Evolutionary conservation across 2,797 vertebrate genomes (phyloP), one percentile per base, ranked within the genome.

Genomic region (Ptychadena robeensis): DNA sequence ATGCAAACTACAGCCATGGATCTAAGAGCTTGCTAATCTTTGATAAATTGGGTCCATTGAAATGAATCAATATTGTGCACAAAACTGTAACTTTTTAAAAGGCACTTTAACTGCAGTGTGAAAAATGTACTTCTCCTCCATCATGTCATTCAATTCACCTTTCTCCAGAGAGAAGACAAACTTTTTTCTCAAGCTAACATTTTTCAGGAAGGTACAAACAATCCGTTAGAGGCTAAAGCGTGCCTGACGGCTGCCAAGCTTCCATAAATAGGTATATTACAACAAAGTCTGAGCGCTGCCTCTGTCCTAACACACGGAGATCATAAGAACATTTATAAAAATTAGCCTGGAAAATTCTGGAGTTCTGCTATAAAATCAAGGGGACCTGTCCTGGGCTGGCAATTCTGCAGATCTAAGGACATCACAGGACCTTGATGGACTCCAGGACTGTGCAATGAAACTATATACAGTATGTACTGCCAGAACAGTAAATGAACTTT

Each of bases 91-190:
- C 67, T 25, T 83, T 78, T 61, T 67, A 66, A 81, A 83, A 78
- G 48, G 25, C 67, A n/a, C 34, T 63, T 77, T 53, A 78, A 67
- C 66, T 48, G 75, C 14, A 32, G 69, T 65, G 61, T 83, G 75
- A 83, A 25, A 71, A 83, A 83, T 61, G 69, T 9, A 59, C 59
- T 68, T 38, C 57, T 73, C 48, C 31, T 31, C 8, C 61, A 68
- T 35, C 4, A 44, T 79, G 82, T 79, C 75, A 79, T 83, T 83
- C 68, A 83, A 66, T 83, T 83, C 82, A 83, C 82, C 82, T 83
- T 79, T 15, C 25, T 64, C 15, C 9, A 28, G 22, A 82, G 22
- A 32, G 9, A 71, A 44, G 81, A 31, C n/a, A 11, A 73, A 79
- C 75, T 83, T 79, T 82, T 81, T 68, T 67, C 35, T 61, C 69